Percentiles rank a stretch among this genome's conserved stretches.
These are phyloP conservation scores for Sarcophaga carnaria DNA, from an alignment of 2,888 invertebrate species.

Conservation along the genomic window DNA sequence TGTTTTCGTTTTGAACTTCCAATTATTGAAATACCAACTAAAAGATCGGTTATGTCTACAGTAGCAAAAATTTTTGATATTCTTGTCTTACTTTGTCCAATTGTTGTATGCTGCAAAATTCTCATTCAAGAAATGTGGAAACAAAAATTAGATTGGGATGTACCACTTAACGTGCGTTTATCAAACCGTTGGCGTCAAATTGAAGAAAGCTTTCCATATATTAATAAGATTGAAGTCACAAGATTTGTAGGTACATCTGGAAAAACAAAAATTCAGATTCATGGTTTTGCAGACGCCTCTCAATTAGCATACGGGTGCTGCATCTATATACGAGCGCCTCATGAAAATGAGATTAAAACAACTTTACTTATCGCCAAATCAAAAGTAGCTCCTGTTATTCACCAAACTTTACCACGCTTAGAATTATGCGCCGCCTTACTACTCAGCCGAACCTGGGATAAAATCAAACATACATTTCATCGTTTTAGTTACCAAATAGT, in stretches of 20 bases:
- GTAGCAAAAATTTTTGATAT: no score
- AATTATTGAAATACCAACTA: no score
- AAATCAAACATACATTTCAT: constrained; percentile 24
- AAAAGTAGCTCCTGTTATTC: constrained; percentile 16
- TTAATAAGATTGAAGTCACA: background rate
- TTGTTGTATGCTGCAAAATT: no score
- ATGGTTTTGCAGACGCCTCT: constrained; percentile 29
- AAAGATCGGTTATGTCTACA: no score
- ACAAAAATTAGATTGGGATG: no score
- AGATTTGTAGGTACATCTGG: background rate
- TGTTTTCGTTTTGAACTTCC: no score
- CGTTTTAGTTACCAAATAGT: background rate
- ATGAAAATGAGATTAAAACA: background rate
- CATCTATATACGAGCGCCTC: background rate
- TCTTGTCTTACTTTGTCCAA: no score
- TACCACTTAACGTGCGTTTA: background rate
- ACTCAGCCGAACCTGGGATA: constrained; percentile 28
- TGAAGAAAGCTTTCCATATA: background rate
- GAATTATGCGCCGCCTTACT: constrained; percentile 21
- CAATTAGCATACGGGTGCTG: constrained; percentile 30
- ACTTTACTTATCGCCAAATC: constrained; percentile 15
- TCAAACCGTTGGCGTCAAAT: background rate
- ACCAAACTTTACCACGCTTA: constrained; percentile 10
- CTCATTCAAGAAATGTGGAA: no score
- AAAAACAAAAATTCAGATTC: constrained; percentile 9